These are phyloP conservation scores for Periphyllus acericola DNA, from an alignment of 2,888 invertebrate species.

Conservation along the genomic window DNA sequence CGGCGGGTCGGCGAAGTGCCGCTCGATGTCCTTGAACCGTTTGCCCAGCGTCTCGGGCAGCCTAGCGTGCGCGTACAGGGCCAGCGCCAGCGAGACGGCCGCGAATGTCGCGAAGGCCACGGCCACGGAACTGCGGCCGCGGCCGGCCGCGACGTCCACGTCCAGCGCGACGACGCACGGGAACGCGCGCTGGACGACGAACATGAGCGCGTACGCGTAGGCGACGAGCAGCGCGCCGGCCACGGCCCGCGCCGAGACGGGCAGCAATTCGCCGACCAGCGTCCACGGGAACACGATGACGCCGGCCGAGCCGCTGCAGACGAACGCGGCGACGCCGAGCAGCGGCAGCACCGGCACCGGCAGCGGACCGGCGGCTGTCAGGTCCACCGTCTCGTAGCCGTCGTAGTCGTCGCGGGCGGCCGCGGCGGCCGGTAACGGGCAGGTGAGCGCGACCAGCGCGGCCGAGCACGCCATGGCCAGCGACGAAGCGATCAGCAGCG, in stretches of 20 bases:
- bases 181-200: conserved; percentile 70
- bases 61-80: conserved; percentile 69
- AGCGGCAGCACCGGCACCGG: conserved; percentile 54
- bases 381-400: conserved; percentile 67
- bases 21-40: conserved; percentile 71
- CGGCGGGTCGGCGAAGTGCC: conserved; percentile 63
- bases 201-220: conserved; percentile 72
- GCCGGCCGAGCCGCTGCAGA: conserved; percentile 71
- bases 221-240: conserved; percentile 71
- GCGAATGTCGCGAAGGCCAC: conserved; percentile 68
- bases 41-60: conserved; percentile 73
- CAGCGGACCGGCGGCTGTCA: conserved; percentile 25
- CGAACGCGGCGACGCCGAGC: conserved; percentile 68
- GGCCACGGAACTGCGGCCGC: background rate
- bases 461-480: conserved; percentile 69
- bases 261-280: conserved; percentile 71
- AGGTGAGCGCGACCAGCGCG: conserved; percentile 52
- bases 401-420: conserved; percentile 36
- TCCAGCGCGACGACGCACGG: conserved; percentile 68
- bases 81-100: conserved; percentile 68
- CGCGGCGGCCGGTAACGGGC: conserved; percentile 35
- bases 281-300: conserved; percentile 73
- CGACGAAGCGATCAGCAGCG: conserved; percentile 70
- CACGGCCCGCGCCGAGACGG: conserved; percentile 70
- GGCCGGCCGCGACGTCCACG: background rate